Evolutionary conservation across 2,888 invertebrate genomes (phyloP).

Genomic region (Rhogogaster chlorosoma): DNA sequence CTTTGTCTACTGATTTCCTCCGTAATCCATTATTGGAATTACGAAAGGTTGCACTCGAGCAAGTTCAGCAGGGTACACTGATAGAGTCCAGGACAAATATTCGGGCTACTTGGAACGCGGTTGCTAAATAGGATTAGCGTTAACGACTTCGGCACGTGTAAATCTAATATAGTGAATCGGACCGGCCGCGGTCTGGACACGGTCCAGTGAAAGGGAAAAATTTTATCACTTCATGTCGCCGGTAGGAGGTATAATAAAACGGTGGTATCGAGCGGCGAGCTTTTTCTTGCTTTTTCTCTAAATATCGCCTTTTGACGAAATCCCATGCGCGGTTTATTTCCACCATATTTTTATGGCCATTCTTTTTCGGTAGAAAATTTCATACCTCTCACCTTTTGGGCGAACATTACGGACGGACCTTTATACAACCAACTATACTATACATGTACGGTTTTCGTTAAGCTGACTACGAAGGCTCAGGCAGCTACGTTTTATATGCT

Average conservation of each 20-base stretch:
- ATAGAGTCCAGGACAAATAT: constrained; percentile 7
- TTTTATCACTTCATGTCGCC: constrained; percentile 19
- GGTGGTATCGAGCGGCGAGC: not conserved
- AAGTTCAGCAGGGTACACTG: not conserved
- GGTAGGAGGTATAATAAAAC: constrained; percentile 10
- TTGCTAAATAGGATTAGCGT: constrained; percentile 20
- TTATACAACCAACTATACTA: not conserved
- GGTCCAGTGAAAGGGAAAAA: constrained; percentile 12
- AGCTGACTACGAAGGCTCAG: constrained; percentile 27
- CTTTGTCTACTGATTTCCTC: not conserved
- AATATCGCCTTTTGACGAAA: not conserved
- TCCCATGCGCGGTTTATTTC: not conserved
- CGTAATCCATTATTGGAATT: constrained; percentile 6
- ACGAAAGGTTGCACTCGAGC: constrained; percentile 13
- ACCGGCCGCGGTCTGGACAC: not conserved
- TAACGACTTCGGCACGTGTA: constrained; percentile 32
- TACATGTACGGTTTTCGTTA: not conserved
- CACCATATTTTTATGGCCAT: not conserved
- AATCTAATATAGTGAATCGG: constrained; percentile 24
- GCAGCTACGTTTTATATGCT: constrained; percentile 24
- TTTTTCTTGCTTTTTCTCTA: not conserved
- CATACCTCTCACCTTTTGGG: no score
- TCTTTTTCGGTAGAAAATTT: not conserved
- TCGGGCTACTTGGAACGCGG: constrained; percentile 5
- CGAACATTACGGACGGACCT: not conserved